phyloP scores from a whole-genome alignment of 2,888 invertebrate genomes.

The Uloborus plumipes region DNA sequence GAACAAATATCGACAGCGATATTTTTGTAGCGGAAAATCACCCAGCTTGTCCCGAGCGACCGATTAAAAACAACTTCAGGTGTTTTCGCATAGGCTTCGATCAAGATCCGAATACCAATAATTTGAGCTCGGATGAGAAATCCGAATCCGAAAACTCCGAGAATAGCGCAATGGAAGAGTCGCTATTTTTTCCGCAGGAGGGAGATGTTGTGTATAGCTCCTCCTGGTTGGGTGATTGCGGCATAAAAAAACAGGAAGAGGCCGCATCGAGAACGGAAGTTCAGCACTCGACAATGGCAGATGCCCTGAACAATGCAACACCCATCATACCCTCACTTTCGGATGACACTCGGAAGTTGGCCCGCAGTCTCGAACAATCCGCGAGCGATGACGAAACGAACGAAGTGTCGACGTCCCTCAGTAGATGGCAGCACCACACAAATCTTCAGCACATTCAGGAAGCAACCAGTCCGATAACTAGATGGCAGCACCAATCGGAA shows the following conservation, averaged over 20 bases:
- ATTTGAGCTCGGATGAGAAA: background rate
- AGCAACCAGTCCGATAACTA: conserved; percentile 51
- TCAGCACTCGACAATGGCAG: conserved; percentile 27
- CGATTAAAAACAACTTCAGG: background rate
- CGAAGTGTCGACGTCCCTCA: conserved; percentile 45
- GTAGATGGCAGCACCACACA: conserved; percentile 60
- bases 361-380: conserved; percentile 13
- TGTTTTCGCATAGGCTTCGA: conserved; percentile 56
- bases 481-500: conserved; percentile 58
- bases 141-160: conserved; percentile 7
- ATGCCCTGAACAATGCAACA: conserved; percentile 23
- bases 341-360: conserved; percentile 26
- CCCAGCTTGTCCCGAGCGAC: too few relatives aligned
- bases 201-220: conserved; percentile 59
- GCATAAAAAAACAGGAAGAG: conserved; percentile 49
- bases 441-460: conserved; percentile 52
- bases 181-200: conserved; percentile 56
- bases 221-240: conserved; percentile 32
- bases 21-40: background rate
- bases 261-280: conserved; percentile 51
- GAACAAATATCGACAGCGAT: background rate
- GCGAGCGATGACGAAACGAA: conserved; percentile 45
- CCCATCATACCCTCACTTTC: conserved; percentile 26
- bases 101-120: background rate
- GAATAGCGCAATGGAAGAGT: conserved; percentile 20